Base-by-base conservation (phyloP, 2,113 vertebrate species). In the Rhagologus leucostigma region DNA sequence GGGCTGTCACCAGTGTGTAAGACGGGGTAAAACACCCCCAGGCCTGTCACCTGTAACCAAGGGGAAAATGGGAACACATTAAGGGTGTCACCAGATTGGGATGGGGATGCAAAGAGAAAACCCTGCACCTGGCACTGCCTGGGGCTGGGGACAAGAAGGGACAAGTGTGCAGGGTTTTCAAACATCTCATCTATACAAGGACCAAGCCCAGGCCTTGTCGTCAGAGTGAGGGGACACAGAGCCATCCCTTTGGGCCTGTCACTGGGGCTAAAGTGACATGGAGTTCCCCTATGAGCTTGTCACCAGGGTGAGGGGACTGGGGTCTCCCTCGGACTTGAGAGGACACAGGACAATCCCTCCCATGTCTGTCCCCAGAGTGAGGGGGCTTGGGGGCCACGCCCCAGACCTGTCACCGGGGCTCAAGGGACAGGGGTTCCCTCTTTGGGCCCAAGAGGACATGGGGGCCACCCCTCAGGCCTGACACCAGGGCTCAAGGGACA, bases 1-100 rank as follows among this genome's bases (percentile, higher is more conserved):
- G 4, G 21, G 19, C 22, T 60, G 53, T 42, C 75, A 65, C 13
- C 2, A 1, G 6, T 3, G 18, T 1, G 1, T 0, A 3, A 41
- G 60, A 65, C 1, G 4, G 33, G 10, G 8, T n/a, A 42, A 32
- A 27, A 41, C 18, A 56, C 13, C 7, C 20, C 37, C 56, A 29
- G 37, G 16, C 20, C 69, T 55, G n/a, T 11, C 53, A 57, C 24
- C 44, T 60, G 53, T 7, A 27, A 46, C 16, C 17, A 11, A 27
- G 10, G 13, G 4, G 7, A 5, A 41, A 47, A 68, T 0, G 0
- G 19, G 12, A 26, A 13, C 10, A 16, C 35, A 19, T 73, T 17
- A 37, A 57, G 33, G 19, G 16, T 24, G 14, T 46, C 12, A 81
- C n/a, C 7, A 24, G 41, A 21, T 2, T n/a, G 50, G 41, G 46